Base-by-base conservation (phyloP, 2,797 vertebrate genomes). In the Remorina albescens region DNA sequence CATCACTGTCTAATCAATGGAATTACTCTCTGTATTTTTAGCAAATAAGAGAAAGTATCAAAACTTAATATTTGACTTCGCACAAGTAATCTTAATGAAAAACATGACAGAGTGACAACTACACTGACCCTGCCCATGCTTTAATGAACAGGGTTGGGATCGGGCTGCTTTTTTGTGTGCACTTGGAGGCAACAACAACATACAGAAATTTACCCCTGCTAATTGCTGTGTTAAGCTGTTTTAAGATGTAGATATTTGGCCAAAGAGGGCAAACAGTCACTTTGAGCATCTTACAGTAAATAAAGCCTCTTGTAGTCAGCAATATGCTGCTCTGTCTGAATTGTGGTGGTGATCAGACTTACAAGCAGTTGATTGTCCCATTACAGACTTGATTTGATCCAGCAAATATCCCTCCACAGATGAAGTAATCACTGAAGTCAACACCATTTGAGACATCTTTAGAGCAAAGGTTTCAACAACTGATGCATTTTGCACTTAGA, bases 351-450 rank as follows among this genome's bases (percentile, higher is more conserved):
- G 61, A 74, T 83, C 54, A 37, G 65, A 51, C 49, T 55, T 37
- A n/a, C 7, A 32, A 67, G 59, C 26, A 9, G 44, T 63, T 66
- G 69, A 75, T 78, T 72, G 70, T 81, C 36, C 53, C 10, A 8
- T 54, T 63, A 12, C 49, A 58, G 46, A 54, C 73, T 79, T 86
- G 68, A 87, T 75, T 76, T 82, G 55, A 68, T 74, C 47, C 16
- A 30, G 73, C 58, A 70, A 67, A 82, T 80, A 78, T 44, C 57
- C 58, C 57, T 42, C 37, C 46, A 58, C 67, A 58, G 60, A 80
- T 13, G 49, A 70, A 83, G 84, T 78, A 68, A 79, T 80, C 62
- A 28, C 55, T 71, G 57, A 16, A 44, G 47, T 70, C 63, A 58
- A 76, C 56, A 75, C 72, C 47, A 63, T 76, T 55, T 71, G 60